Percentiles rank a stretch among this genome's conserved stretches.
Evolutionary conservation across 2,113 vertebrate species (phyloP).

Genomic region (Oryzias woworae): DNA sequence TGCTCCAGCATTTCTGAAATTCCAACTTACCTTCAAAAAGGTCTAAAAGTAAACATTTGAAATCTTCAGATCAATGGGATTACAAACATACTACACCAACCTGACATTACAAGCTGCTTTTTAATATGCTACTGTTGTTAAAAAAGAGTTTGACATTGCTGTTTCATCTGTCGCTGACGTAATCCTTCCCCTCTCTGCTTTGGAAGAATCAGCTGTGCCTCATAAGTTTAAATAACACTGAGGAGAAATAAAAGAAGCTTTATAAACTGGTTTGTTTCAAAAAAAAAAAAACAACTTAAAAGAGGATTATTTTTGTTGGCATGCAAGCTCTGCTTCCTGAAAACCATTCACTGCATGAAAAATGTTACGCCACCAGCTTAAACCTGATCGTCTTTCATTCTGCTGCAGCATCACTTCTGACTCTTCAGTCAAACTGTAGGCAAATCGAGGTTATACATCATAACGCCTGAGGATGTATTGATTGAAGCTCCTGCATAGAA

Average conservation of each 20-base stretch:
- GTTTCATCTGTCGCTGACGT: neutral
- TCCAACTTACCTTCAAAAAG: neutral
- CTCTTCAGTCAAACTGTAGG: neutral
- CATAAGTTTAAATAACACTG: neutral
- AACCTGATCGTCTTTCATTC: neutral
- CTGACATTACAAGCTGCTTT: neutral
- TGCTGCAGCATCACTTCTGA: neutral
- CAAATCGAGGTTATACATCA: slow-evolving; percentile 2
- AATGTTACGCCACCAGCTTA: slow-evolving; percentile 8
- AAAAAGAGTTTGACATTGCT: neutral
- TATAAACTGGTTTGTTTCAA: neutral
- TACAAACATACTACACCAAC: neutral
- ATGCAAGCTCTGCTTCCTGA: slow-evolving; percentile 4
- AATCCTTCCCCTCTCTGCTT: neutral
- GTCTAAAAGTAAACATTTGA: neutral
- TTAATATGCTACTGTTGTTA: neutral
- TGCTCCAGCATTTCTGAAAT: neutral
- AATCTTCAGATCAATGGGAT: neutral
- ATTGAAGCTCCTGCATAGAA: neutral
- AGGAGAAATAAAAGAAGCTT: neutral
- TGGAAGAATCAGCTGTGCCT: neutral
- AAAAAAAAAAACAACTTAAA: neutral
- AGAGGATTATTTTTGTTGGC: slow-evolving; percentile 15
- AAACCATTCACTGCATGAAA: slow-evolving; percentile 14
- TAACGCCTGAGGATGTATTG: slow-evolving; percentile 12